phyloP scores from a whole-genome alignment of 2,797 vertebrate genomes.

The Neosilurus mollespiculum region DNA sequence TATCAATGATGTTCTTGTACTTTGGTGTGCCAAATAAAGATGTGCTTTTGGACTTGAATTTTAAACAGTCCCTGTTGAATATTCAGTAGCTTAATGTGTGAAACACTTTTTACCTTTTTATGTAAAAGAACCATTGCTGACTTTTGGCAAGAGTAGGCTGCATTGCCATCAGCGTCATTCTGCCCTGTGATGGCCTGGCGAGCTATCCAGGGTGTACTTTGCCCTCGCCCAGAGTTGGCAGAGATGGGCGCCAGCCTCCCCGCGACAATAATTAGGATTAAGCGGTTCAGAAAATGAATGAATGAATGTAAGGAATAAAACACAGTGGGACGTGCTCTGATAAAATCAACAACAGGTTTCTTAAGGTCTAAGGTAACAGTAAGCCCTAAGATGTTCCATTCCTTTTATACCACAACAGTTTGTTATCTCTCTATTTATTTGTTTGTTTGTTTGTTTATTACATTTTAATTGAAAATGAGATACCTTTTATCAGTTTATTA shows the following conservation, averaged over 20 bases:
- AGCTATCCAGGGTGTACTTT: no score
- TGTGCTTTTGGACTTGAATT: background rate
- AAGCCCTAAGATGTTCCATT: background rate
- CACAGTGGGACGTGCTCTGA: background rate
- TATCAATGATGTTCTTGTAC: conserved; percentile 5
- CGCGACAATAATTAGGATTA: no score
- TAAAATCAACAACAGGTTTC: background rate
- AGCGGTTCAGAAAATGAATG: no score
- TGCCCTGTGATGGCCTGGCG: no score
- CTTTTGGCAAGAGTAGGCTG: no score
- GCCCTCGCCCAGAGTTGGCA: no score
- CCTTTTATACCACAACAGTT: background rate
- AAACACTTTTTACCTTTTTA: background rate
- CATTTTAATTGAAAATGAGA: background rate
- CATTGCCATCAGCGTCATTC: no score
- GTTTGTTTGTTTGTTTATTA: no score
- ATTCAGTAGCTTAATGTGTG: background rate
- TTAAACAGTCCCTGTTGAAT: background rate
- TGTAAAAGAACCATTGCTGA: no score
- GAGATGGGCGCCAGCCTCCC: no score
- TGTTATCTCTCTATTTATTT: no score
- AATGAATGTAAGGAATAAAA: background rate
- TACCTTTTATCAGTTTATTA: background rate
- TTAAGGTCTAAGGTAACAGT: background rate
- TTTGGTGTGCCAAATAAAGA: background rate